phyloP scores from a whole-genome alignment of 2,113 vertebrate genomes.

The Albula glossodonta region DNA sequence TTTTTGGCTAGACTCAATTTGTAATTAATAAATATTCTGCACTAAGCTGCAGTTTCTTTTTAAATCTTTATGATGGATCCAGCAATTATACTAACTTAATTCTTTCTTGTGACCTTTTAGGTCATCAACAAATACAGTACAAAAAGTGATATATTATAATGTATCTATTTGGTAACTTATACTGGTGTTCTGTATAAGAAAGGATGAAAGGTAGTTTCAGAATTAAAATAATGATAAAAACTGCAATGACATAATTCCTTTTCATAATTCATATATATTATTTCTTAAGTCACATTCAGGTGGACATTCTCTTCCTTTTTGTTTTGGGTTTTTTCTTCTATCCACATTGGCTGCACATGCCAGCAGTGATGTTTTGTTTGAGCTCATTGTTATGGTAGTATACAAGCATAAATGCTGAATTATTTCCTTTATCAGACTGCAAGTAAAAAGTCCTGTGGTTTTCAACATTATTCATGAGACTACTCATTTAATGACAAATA shows the following conservation, averaged over 20 bases:
- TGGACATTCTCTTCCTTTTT: constrained; percentile 29
- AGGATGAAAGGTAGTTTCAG: background rate
- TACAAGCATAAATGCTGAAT: constrained; percentile 30
- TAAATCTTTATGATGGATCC: background rate
- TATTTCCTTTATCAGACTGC: constrained; percentile 37
- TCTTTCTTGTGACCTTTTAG: background rate
- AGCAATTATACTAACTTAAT: background rate
- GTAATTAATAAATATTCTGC: background rate
- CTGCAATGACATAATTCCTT: background rate
- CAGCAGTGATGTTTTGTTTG: constrained; percentile 4
- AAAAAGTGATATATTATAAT: background rate
- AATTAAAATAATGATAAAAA: background rate
- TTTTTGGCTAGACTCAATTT: background rate
- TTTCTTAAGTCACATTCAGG: constrained; percentile 14
- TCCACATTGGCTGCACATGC: constrained; percentile 23
- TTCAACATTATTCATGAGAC: constrained; percentile 36
- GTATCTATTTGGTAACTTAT: background rate
- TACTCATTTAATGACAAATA: constrained; percentile 44
- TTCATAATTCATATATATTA: background rate
- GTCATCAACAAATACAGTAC: background rate
- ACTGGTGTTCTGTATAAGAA: background rate
- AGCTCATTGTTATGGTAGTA: constrained; percentile 33
- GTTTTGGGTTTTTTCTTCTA: constrained; percentile 26
- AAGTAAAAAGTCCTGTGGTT: constrained; percentile 25
- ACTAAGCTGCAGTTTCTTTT: background rate